Conservation (phyloP, 2,113 vertebrate species). For the Aegithalos caudatus region DNA sequence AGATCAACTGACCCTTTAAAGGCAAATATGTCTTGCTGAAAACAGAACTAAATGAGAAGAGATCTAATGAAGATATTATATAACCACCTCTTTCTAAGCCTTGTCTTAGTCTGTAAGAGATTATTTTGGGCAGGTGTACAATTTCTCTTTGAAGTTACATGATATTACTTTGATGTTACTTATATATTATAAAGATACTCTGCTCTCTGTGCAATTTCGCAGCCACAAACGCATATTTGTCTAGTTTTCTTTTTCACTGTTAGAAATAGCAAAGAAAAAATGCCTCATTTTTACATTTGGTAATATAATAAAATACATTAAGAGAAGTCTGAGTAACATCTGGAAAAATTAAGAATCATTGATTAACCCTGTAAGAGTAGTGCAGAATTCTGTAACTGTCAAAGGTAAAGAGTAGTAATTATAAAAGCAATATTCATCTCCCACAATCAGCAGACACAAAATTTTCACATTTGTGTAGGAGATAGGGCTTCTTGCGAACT, state of each 20-base stretch:
- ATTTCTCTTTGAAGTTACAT: background rate
- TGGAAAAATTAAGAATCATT: background rate
- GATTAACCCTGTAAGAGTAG: background rate
- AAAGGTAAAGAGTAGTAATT: background rate
- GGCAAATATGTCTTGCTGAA: constrained; percentile 7
- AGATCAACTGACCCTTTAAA: constrained; percentile 46
- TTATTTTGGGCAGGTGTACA: background rate
- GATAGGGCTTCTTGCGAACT: background rate
- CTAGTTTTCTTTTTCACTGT: background rate
- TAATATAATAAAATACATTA: no score
- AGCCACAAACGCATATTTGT: background rate
- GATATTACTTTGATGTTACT: background rate
- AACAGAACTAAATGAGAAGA: constrained; percentile 17
- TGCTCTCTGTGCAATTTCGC: background rate
- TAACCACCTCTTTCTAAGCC: background rate
- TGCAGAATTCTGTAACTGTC: background rate
- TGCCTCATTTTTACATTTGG: no score
- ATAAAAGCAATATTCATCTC: background rate
- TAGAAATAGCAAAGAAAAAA: background rate
- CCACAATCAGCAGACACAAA: background rate
- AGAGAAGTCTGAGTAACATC: background rate
- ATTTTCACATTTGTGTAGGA: background rate
- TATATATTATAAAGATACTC: background rate
- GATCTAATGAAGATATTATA: background rate
- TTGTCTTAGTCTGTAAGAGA: background rate